These are phyloP conservation scores for Mobula birostris DNA, from an alignment of 2,113 vertebrate genomes.

Conservation along the genomic window DNA sequence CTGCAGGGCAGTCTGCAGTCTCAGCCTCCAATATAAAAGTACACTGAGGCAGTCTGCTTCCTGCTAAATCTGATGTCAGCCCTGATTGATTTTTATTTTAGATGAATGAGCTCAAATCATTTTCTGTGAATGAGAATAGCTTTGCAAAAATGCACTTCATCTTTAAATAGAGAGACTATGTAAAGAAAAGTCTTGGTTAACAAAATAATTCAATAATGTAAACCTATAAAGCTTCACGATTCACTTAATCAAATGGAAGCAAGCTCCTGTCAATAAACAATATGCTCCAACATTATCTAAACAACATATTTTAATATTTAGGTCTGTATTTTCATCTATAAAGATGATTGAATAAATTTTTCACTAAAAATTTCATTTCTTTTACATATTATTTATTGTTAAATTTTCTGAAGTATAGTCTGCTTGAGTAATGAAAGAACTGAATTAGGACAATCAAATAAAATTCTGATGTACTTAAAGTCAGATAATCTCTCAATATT, in stretches of 20 bases:
- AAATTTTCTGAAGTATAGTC: not conserved
- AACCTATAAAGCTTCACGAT: not conserved
- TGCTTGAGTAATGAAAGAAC: not conserved
- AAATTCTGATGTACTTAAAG: not conserved
- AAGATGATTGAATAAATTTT: not conserved
- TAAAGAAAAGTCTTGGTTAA: not conserved
- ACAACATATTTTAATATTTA: not conserved
- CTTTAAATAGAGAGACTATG: not conserved
- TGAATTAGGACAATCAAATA: not conserved
- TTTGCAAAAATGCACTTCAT: not conserved
- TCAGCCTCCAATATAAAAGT: not conserved
- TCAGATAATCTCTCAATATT: not conserved
- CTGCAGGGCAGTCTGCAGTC: slow-evolving; percentile 23
- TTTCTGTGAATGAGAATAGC: slow-evolving; percentile 9
- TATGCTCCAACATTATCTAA: not conserved
- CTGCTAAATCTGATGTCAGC: slow-evolving; percentile 17
- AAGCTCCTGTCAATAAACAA: not conserved
- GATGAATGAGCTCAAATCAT: slow-evolving; percentile 22
- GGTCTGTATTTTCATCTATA: not conserved
- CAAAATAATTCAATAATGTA: slow-evolving; percentile 3
- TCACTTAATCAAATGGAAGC: not conserved
- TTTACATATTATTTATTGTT: not conserved
- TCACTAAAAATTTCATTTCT: too few species aligned
- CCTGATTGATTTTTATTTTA: slow-evolving; percentile 29
- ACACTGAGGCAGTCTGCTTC: not conserved